Evolutionary conservation across 2,888 invertebrate species (phyloP).

Genomic region (Itoplectis maculator): DNA sequence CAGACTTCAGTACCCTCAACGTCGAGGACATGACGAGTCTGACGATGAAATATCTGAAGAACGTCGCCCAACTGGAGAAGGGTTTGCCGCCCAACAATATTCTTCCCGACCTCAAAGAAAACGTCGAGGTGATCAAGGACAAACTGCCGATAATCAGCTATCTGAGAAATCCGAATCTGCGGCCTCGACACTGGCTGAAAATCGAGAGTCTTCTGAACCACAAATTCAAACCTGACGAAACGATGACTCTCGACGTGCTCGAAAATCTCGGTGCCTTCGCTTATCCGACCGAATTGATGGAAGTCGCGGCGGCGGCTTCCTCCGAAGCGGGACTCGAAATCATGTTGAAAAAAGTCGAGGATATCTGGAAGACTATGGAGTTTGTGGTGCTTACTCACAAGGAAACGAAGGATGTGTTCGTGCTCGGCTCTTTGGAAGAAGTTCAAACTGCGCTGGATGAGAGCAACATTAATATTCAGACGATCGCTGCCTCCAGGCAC

Average conservation of each 20-base stretch:
- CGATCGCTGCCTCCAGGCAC: slow-evolving; percentile 94
- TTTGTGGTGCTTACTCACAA: slow-evolving; percentile 92
- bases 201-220: slow-evolving; percentile 91
- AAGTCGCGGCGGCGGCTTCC: slow-evolving; percentile 94
- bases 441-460: slow-evolving; percentile 93
- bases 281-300: slow-evolving; percentile 91
- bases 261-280: slow-evolving; percentile 91
- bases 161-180: slow-evolving; percentile 92
- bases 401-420: slow-evolving; percentile 93
- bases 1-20: slow-evolving; percentile 88
- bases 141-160: slow-evolving; percentile 93
- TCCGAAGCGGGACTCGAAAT: slow-evolving; percentile 94
- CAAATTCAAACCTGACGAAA: slow-evolving; percentile 90
- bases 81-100: slow-evolving; percentile 93
- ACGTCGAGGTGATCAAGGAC: slow-evolving; percentile 92
- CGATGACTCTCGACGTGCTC: slow-evolving; percentile 88
- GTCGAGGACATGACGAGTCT: slow-evolving; percentile 90
- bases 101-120: slow-evolving; percentile 90
- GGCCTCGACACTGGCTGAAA: slow-evolving; percentile 93
- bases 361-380: slow-evolving; percentile 92
- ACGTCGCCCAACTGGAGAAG: slow-evolving; percentile 92
- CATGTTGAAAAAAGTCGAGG: slow-evolving; percentile 93
- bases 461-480: slow-evolving; percentile 93
- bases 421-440: slow-evolving; percentile 94
- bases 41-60: slow-evolving; percentile 89